Base-by-base conservation (phyloP, 2,797 vertebrate species). In the Tapirus indicus region DNA sequence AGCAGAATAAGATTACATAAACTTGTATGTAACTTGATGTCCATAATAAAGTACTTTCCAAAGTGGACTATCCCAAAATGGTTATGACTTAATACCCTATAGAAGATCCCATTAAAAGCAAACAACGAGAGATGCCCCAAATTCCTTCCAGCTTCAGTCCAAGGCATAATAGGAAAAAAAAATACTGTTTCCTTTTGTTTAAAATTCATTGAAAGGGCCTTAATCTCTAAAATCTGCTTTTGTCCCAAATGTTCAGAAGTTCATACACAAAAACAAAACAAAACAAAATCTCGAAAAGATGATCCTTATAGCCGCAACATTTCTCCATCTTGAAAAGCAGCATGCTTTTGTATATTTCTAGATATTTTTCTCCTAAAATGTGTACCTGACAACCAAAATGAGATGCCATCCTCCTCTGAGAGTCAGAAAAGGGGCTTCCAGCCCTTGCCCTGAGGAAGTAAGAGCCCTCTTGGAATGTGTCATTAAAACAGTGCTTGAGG, bases 401-500 rank as follows among this genome's bases (percentile, higher is more conserved):
- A 93, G 88, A 96, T 75, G 89, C 72, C 20, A 69, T 29, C 44
- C 68, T 66, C 21, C 17, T 69, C 21, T 89, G 13, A 64, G 20
- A 90, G 52, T 93, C 5, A 77, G 93, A 68, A 88, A 89, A 88
- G 38, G 79, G 56, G 49, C 60, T 90, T 82, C 68, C 8, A 72
- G 58, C 11, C 77, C 89, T 94, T 95, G 93, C 95, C 95, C 82
- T 9, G 54, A 96, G 97, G 97, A 97, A 6, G 32, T 20, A 54
- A 83, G 52, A 92, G 84, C 68, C 20, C 41, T 92, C 71, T 91
- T 86, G 29, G 90, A 95, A 95, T 41, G n/a, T n/a, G n/a, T 97
- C 98, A 97, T 98, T 98, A 97, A 97, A 98, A 97, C 69, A 95
- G 56, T 62, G 96, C 98, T 97, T 68, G 88, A 97, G 95, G 97